These are phyloP conservation scores for Monopterus albus DNA, from an alignment of 2,113 vertebrate genomes.

Conservation along the genomic window DNA sequence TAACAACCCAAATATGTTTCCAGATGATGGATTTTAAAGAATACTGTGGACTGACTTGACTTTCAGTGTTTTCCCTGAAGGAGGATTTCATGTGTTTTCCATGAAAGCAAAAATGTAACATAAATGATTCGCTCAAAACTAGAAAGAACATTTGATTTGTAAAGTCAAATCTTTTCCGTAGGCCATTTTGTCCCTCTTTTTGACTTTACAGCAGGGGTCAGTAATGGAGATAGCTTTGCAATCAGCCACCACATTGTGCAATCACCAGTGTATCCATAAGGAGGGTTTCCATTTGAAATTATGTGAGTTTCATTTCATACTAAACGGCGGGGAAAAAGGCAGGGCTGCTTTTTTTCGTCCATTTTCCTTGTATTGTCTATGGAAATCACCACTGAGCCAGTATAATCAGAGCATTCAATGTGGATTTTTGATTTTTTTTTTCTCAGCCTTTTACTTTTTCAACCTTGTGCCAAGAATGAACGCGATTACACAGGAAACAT, in stretches of 20 bases:
- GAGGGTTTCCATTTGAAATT: conserved; percentile 56
- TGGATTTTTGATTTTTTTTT: conserved; percentile 10
- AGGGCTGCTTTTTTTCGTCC: neutral
- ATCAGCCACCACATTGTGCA: conserved; percentile 65
- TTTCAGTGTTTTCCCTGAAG: conserved; percentile 2
- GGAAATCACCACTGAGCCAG: conserved; percentile 41
- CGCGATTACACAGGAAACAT: conserved; percentile 17
- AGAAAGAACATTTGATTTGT: conserved; percentile 45
- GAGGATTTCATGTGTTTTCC: conserved; percentile 16
- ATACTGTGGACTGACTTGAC: neutral
- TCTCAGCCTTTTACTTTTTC: conserved; percentile 33
- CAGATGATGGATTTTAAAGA: conserved; percentile 9
- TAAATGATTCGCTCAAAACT: conserved; percentile 12
- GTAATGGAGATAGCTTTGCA: conserved; percentile 53
- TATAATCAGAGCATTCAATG: conserved; percentile 50
- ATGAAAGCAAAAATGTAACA: conserved; percentile 6
- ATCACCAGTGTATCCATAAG: conserved; percentile 60
- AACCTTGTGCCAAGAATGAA: conserved; percentile 27
- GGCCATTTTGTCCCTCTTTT: conserved; percentile 56
- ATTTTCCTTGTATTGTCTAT: conserved; percentile 46
- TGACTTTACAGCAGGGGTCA: conserved; percentile 57
- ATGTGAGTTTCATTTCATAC: conserved; percentile 51
- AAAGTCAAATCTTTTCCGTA: conserved; percentile 54
- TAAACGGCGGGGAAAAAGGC: conserved; percentile 3
- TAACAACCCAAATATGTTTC: neutral